Evolutionary conservation across 2,113 vertebrate genomes (phyloP), one percentile per base, ranked within the genome.

Genomic region (Beaufortia kweichowensis): DNA sequence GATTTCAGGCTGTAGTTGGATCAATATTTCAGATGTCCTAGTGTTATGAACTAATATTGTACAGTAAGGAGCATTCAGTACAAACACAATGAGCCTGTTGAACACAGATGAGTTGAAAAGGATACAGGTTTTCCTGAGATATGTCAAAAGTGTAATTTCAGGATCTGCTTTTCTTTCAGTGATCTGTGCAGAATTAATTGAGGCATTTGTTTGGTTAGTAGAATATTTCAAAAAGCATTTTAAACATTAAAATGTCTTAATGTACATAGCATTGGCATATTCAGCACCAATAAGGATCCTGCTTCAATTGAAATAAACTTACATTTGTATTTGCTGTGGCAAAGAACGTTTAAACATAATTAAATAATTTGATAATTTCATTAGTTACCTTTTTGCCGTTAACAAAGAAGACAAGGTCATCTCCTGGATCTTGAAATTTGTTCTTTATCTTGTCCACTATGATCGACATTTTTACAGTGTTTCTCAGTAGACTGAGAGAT

Each of bases 371-470:
- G 93, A 93, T 89, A 90, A 90, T 79, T 53, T 46, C 6, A 56
- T 41, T 0, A 62, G 33, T 50, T 68, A 98, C 96, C 95, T 98
- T 98, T 87, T 89, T 96, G 28, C 96, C 97, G 79, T 98, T 98
- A 50, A 98, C 94, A 85, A 96, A 98, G 91, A 98, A 95, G 86
- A 97, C 73, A 56, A 98, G 86, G 19, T 95, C 88, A 48, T 95
- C 91, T 0, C 43, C 29, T 56, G 67, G 9, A 70, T 21, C 39
- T 28, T 43, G 39, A 14, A 21, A 21, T 26, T 21, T 72, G 33
- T 15, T 56, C n/a, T n/a, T 76, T 7, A 63, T 23, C 24, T 72
- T 46, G 11, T 82, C 74, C 68, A 62, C 60, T 21, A 15, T 48
- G 35, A 23, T 9, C 3, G 46, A n/a, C 29, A 62, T 48, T 11